Percentiles rank a stretch among this genome's conserved stretches.
phyloP scores from a whole-genome alignment of 2,113 vertebrate species.

The Salvelinus alpinus region DNA sequence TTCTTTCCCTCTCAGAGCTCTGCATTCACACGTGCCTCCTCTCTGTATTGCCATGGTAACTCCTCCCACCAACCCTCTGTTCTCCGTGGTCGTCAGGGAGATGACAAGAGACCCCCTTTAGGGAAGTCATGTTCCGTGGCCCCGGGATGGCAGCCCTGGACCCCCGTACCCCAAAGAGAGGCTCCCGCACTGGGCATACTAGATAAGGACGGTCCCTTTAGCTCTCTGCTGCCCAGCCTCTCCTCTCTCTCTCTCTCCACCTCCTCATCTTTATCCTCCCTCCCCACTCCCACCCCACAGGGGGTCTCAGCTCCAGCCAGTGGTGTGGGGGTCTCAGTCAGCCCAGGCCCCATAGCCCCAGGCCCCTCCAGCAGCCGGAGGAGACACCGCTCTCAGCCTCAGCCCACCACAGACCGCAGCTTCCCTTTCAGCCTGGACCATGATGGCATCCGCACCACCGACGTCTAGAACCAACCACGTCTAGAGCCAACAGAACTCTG shows the following conservation, averaged over 20 bases:
- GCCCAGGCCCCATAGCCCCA: conserved; percentile 22
- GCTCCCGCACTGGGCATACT: conserved; percentile 40
- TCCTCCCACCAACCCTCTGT: conserved; percentile 29
- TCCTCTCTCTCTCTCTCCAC: conserved; percentile 61
- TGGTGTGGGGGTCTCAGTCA: conserved; percentile 44
- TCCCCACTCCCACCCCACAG: conserved; percentile 26
- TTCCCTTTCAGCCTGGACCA: conserved; percentile 70
- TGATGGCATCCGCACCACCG: conserved; percentile 76
- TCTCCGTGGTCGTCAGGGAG: conserved; percentile 27
- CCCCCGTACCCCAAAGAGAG: conserved; percentile 62
- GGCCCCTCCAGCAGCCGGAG: conserved; percentile 58
- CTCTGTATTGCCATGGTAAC: conserved; percentile 53
- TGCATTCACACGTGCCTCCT: conserved; percentile 52
- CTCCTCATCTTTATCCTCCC: conserved; percentile 66
- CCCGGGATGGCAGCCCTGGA: conserved; percentile 80
- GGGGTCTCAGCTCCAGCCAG: conserved; percentile 10
- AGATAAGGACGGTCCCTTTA: conserved; percentile 61
- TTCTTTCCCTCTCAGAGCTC: conserved; percentile 38
- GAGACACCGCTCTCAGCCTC: conserved; percentile 77
- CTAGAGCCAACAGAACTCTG: background rate
- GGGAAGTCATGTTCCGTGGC: conserved; percentile 73
- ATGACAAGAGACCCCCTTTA: conserved; percentile 60
- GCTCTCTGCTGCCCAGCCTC: conserved; percentile 63
- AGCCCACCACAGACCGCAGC: conserved; percentile 56
- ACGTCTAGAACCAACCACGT: conserved; percentile 60